Base-by-base conservation (phyloP, 2,113 vertebrate species). In the Mus pahari region DNA sequence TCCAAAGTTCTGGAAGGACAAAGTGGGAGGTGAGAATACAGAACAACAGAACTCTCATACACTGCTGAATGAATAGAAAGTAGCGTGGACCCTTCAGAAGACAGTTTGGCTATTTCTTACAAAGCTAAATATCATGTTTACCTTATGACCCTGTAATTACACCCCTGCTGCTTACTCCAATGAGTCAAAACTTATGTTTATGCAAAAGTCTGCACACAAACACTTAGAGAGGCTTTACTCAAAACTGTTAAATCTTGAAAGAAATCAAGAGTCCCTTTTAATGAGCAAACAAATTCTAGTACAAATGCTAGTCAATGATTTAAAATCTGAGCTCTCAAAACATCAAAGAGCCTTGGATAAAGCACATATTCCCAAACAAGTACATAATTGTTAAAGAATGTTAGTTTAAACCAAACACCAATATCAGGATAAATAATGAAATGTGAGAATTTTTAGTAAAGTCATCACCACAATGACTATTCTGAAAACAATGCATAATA, bases 161-260 rank as follows among this genome's bases (percentile, higher is more conserved):
- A 88, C 62, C 31, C n/a, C 86, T 87, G 48, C 4, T 78, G 75
- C 31, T 87, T 68, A 78, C 48, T 78, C 48, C 39, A 93, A 45
- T 45, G 60, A 87, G 17, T 19, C 16, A n/a, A 78, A 87, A 87
- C 36, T 64, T 64, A 42, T 36, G 28, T 93, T 87, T 68, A 78
- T 87, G 45, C 12, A 36, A 78, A 78, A 93, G 64, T 68, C 73
- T 78, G 3, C 83, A 87, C n/a, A 86, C 10, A 77, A 75, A 64
- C 60, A 26, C 70, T 74, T 84, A 53, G n/a, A 86, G 71, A 55
- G 48, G n/a, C 71, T 87, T 86, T 86, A 93, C 19, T 93, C 19
- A 36, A 66, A 93, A 78, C 39, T 93, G 22, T n/a, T 42, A 55
- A 86, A 77, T 8, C 31, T 75, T 93, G 92, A 64, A 87, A 78